Base-by-base conservation (phyloP, 64 coral and sea anemone genomes). In the Actinia equina region DNA sequence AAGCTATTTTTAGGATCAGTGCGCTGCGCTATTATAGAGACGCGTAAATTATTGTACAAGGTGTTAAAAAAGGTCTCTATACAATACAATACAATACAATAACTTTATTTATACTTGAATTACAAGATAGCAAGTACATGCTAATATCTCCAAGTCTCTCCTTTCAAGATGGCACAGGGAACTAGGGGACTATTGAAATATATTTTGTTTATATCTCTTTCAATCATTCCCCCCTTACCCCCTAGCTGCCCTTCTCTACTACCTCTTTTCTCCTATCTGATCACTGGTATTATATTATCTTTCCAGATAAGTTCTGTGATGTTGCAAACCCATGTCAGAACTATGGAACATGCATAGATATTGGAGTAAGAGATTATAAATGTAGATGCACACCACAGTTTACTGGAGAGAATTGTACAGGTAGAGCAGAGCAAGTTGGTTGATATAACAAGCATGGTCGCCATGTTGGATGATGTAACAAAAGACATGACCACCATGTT, bases 291-390 rank as follows among this genome's bases (percentile, higher is more conserved):
- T 52, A 0, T 70, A 6, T 44, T 54, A 42, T 20, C 1, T 43
- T 57, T 85, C 5, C 20, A 91, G 89, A 83, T 55, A 84, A 57
- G 13, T 77, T 57, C 2, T 91, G 89, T 41, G 58, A 67, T 0
- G 83, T 74, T 59, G 62, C 55, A 0, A 77, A 86, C 17, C 89
- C 89, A 4, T 94, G 93, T 44, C 53, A 94, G 77, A 94, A 94
- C 54, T 89, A 89, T n/a, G 93, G 89, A 14, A 94, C 89, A 6
- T 94, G 93, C 53, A 51, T 88, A 13, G 86, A 79, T 83, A 87
- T 70, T 45, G 85, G 74, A 27, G 55, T 86, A 2, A 86, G 54
- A 27, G 41, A 85, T 16, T 91, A 79, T 52, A 88, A 42, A 18
- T 94, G 93, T 61, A 79, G 84, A 25, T 94, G 93, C 80, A 55